Percentiles rank a stretch among this genome's conserved stretches.
Conservation (phyloP, 2,888 invertebrate species). For the Cerastoderma edule region DNA sequence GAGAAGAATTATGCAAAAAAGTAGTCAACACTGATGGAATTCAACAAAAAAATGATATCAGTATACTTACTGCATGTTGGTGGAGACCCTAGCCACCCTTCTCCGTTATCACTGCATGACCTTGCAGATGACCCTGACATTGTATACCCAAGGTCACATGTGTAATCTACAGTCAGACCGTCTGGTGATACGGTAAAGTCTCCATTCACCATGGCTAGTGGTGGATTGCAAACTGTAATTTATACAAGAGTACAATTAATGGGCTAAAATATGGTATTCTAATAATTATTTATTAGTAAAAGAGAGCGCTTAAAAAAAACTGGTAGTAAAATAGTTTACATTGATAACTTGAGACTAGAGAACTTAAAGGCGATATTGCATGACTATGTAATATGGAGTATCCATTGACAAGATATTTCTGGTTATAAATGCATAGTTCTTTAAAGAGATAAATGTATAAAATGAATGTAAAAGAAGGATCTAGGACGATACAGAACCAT, state of each 20-base stretch:
- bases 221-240: conserved; percentile 39
- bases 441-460: no score
- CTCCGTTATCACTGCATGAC: conserved; percentile 40
- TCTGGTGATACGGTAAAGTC: conserved; percentile 34
- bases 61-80: conserved; percentile 46
- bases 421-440: no score
- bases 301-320: no score
- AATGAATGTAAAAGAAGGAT: no score
- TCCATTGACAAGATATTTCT: no score
- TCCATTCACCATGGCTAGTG: conserved; percentile 45
- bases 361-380: no score
- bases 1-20: background rate
- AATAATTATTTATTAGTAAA: background rate
- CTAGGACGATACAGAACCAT: no score
- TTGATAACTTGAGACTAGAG: no score
- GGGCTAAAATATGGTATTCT: background rate
- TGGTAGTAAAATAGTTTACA: no score
- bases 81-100: conserved; percentile 46
- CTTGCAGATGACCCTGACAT: conserved; percentile 32
- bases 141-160: conserved; percentile 45
- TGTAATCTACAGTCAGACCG: conserved; percentile 45
- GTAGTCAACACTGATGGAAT: background rate
- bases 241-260: background rate
- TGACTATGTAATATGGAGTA: no score
- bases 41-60: background rate